Evolutionary conservation across 2,888 invertebrate species (phyloP).

Genomic region (Helicoverpa assulta): DNA sequence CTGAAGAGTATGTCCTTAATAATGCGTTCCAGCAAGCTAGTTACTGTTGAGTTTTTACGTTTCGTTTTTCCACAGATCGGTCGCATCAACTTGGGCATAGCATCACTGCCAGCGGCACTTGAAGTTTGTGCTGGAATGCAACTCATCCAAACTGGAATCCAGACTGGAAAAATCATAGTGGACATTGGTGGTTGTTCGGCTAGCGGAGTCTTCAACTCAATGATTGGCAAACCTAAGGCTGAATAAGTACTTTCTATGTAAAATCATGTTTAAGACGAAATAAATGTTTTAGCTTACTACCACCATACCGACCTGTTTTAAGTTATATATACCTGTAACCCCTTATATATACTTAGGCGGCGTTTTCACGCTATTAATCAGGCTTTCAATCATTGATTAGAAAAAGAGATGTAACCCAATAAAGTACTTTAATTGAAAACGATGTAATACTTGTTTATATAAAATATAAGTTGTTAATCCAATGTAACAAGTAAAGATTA

Average conservation of each 20-base stretch:
- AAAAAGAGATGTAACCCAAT: too few relatives aligned
- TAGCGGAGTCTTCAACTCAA: slow-evolving; percentile 68
- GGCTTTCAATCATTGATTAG: too few relatives aligned
- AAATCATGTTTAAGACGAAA: slow-evolving; percentile 19
- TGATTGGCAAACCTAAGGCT: slow-evolving; percentile 62
- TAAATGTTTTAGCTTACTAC: slow-evolving; percentile 22
- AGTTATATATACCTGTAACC: too few relatives aligned
- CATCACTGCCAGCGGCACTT: slow-evolving; percentile 77
- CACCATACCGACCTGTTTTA: too few relatives aligned
- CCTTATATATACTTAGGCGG: background rate
- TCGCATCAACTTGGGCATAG: slow-evolving; percentile 78
- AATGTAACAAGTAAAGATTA: background rate
- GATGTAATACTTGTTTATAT: background rate
- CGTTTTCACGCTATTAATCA: too few relatives aligned
- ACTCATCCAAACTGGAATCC: slow-evolving; percentile 77
- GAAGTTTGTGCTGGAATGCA: slow-evolving; percentile 81
- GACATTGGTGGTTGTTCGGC: slow-evolving; percentile 81
- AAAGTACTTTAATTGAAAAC: too few relatives aligned
- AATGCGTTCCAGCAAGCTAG: too few relatives aligned
- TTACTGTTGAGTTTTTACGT: too few relatives aligned
- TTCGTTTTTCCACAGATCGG: slow-evolving; percentile 71
- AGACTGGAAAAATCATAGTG: slow-evolving; percentile 77
- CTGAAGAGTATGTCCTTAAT: too few relatives aligned
- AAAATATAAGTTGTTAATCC: background rate
- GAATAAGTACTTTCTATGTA: background rate